Evolutionary conservation across 2,113 vertebrate genomes (phyloP), one percentile per base, ranked within the genome.

Genomic region (Strix aluco): DNA sequence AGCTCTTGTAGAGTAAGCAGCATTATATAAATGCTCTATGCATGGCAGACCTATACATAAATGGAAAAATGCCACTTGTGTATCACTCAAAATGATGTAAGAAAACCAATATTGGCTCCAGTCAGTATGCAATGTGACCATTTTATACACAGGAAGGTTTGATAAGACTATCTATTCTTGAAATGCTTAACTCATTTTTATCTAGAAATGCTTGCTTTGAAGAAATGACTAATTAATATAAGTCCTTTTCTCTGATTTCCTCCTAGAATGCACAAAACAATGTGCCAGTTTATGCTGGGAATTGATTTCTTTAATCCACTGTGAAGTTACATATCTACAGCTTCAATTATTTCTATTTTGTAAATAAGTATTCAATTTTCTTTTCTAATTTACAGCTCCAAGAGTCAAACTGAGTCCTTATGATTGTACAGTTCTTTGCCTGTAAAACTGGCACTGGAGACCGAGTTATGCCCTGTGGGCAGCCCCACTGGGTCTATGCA

Each of bases 301-400:
- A 94, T 46, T 74, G 55, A 90, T 83, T 86, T 63, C 44, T 93
- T 74, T 65, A 95, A 83, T 86, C 69, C 29, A 49, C 47, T 61
- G 38, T 61, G 59, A 93, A 93, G 69, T 92, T 74, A 84, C 69
- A 4, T 57, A 25, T 91, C 73, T 93, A 29, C 51, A 59, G 30
- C 54, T 95, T 67, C 72, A 94, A 81, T 89, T 95, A 84, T 75
- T 93, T 90, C 61, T 81, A 36, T 34, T 71, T 91, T 34, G 16
- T 49, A 81, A 58, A 19, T 65, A 84, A 58, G 21, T 61, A 84
- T 86, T 79, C 52, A 75, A 81, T 96, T 84, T 93, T 94, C 81
- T 92, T 86, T 94, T 71, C 59, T 87, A 88, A 88, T 93, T 92
- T 92, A 78, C 69, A 91, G 67, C 63, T 91, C 52, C 57, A 57